Evolutionary conservation across 2,888 invertebrate genomes (phyloP).

Genomic region (Epicampocera succincta): DNA sequence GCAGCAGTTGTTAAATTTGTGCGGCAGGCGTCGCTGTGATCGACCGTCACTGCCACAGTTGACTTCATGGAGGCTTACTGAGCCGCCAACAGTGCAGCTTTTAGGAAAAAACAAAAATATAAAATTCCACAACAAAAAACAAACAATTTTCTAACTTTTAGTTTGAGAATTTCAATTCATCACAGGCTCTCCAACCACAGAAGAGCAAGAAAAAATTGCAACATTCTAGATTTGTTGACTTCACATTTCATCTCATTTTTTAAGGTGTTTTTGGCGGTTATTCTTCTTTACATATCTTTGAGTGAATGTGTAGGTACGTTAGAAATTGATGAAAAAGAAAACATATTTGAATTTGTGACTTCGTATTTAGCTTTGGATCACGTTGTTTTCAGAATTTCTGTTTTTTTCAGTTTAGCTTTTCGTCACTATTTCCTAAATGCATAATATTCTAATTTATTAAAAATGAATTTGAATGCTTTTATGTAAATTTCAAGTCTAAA

Average conservation of each 20-base stretch:
- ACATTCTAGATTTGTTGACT: background rate
- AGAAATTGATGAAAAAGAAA: no score
- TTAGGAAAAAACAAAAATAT: slow-evolving; percentile 3
- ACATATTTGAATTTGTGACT: no score
- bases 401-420: no score
- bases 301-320: no score
- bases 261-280: background rate
- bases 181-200: slow-evolving; percentile 1
- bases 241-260: slow-evolving; percentile 10
- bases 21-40: slow-evolving; percentile 29
- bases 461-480: no score
- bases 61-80: slow-evolving; percentile 45
- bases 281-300: background rate
- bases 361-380: no score
- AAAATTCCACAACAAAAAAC: slow-evolving; percentile 52
- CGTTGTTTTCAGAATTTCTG: no score
- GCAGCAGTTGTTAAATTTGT: slow-evolving; percentile 1
- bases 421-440: no score
- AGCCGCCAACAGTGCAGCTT: slow-evolving; percentile 44
- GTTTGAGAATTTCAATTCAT: slow-evolving; percentile 60
- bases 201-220: slow-evolving; percentile 28
- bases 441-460: no score
- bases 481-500: no score
- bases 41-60: slow-evolving; percentile 37
- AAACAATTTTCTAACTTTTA: slow-evolving; percentile 54